A percentile compares a stretch with the other conserved stretches of the same genome.
These are phyloP conservation scores for Cyclina sinensis DNA, from an alignment of 1,140 invertebrate genomes.

Conservation along the genomic window DNA sequence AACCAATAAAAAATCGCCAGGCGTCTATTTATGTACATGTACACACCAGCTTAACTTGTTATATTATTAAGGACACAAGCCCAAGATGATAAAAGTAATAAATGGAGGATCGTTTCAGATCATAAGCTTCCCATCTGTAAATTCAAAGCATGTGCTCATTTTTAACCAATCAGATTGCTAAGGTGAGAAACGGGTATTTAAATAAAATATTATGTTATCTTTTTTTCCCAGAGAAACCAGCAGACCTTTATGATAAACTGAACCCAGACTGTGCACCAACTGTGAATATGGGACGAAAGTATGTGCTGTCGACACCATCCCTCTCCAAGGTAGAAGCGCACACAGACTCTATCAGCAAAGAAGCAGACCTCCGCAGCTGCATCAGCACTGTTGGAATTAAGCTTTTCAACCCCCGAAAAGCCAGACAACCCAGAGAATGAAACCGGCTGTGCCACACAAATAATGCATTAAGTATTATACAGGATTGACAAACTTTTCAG, in stretches of 20 bases:
- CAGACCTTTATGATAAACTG: conserved; percentile 32
- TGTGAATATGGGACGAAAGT: conserved; percentile 9
- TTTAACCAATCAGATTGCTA: too few relatives aligned
- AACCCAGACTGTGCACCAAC: conserved; percentile 48
- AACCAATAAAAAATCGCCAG: too few relatives aligned
- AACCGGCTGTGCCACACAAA: background rate
- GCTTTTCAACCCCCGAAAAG: too few relatives aligned
- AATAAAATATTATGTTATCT: background rate
- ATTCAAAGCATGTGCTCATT: too few relatives aligned
- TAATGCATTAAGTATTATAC: conserved; percentile 14
- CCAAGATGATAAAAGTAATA: too few relatives aligned
- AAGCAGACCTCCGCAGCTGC: conserved; percentile 2
- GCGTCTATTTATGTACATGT: too few relatives aligned
- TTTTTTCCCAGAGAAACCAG: conserved; percentile 40
- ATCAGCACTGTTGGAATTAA: background rate
- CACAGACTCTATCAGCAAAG: too few relatives aligned
- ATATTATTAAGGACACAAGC: too few relatives aligned
- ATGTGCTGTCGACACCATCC: background rate
- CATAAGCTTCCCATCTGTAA: conserved; percentile 19
- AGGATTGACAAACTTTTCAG: conserved; percentile 21
- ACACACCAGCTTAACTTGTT: too few relatives aligned
- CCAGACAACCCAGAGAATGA: background rate
- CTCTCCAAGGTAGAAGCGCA: too few relatives aligned
- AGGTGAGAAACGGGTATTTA: too few relatives aligned
- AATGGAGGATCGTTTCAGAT: background rate